Evolutionary conservation across 2,113 vertebrate species (phyloP), one percentile per base, ranked within the genome.

Genomic region (Corydoras maculifer): DNA sequence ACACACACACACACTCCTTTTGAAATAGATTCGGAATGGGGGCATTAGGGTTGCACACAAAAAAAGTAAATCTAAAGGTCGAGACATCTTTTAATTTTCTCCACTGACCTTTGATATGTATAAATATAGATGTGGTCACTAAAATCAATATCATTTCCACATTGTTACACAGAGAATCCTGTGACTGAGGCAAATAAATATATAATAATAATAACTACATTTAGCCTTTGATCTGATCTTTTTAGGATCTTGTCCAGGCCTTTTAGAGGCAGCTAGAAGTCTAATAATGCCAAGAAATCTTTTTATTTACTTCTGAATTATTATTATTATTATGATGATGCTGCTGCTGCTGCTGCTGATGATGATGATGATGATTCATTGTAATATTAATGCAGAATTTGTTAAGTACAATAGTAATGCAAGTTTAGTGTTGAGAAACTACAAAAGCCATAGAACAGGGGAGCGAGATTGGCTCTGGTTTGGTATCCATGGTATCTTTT

Each of bases 81-180:
- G 88, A 85, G 78, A 78, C 81, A 75, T 82, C 80, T 63, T 48
- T 66, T 82, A 80, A 79, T 81, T 89, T 86, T 85, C 74, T 82
- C 88, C 77, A 81, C 12, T 32, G 50, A 78, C 65, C 74, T 77
- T 72, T 72, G 72, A 78, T 69, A 77, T 70, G 75, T 64, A 65
- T 70, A 62, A 62, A 69, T 64, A 74, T 68, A 62, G 65, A 69
- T 63, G 50, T 62, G 55, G 43, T 29, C 74, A 77, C 64, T 48
- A n/a, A 68, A 74, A 85, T 88, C 86, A 67, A 85, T 86, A 80
- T 58, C 43, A 65, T 68, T 78, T 61, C 78, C 18, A 69, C 10
- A 18, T 80, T 69, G 25, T 74, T 35, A 18, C 67, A 77, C 48
- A 81, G 43, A 35, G 57, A 69, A 62, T 35, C 54, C 6, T 3